Percentiles rank a stretch among this genome's conserved stretches.
Conservation (phyloP, 2,888 invertebrate genomes). For the Pediacus dermestoides region DNA sequence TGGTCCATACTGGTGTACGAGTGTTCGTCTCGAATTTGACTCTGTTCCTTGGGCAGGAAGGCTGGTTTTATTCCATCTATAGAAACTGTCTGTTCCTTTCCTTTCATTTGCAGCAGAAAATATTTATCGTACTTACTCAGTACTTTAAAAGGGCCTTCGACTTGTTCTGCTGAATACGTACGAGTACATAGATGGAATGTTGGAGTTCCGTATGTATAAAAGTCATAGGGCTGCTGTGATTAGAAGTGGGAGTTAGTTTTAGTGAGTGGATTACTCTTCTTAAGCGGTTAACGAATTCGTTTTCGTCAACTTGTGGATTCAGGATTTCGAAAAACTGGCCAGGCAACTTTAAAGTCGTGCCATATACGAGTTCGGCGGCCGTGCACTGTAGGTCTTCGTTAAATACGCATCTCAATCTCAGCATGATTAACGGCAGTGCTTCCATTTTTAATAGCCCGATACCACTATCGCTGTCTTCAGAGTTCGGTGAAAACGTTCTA, state of each 20-base stretch:
- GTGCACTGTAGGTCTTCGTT: constrained; percentile 11
- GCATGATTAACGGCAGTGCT: constrained; percentile 14
- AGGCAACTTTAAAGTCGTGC: constrained; percentile 2
- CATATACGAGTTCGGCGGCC: constrained; percentile 15
- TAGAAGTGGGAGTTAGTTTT: constrained; percentile 10
- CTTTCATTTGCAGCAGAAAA: no score
- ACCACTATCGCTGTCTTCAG: constrained; percentile 16
- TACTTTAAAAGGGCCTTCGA: no score
- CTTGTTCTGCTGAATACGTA: no score
- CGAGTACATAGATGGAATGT: no score
- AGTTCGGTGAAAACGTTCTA: constrained; percentile 24
- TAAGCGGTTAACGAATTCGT: constrained; percentile 9
- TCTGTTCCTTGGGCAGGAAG: no score
- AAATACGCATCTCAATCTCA: constrained; percentile 9
- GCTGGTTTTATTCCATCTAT: no score
- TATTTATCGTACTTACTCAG: no score
- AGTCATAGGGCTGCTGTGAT: background rate
- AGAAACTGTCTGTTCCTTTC: no score
- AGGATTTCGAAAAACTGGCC: constrained; percentile 2
- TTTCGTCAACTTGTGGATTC: background rate
- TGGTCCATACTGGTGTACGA: no score
- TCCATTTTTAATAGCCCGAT: constrained; percentile 12
- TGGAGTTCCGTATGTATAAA: constrained; percentile 46
- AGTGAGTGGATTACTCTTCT: constrained; percentile 8
- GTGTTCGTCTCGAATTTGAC: no score